A percentile compares a stretch with the other conserved stretches of the same genome.
Evolutionary conservation across 2,888 invertebrate genomes (phyloP).

Genomic region (Ectobius pallidus): DNA sequence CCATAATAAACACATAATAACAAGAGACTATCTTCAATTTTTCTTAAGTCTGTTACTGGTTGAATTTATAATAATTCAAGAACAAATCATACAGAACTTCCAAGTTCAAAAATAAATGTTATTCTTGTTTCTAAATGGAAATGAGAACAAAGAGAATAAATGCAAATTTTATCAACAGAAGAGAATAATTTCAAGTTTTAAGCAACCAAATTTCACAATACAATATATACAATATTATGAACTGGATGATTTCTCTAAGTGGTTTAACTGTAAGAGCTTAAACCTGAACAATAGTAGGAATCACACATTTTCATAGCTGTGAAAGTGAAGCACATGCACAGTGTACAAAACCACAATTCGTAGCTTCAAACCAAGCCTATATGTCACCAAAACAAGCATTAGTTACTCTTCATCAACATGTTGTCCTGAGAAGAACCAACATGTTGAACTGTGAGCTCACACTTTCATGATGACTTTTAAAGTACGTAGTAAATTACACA

Average conservation of each 20-base stretch:
- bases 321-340: conserved; percentile 4
- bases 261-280: too few relatives aligned
- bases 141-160: too few relatives aligned
- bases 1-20: not conserved
- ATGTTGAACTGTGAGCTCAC: not conserved
- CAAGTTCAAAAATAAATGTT: too few relatives aligned
- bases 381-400: not conserved
- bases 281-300: not conserved
- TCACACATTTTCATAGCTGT: not conserved
- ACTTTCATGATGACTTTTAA: conserved; percentile 17
- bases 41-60: not conserved
- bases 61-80: too few relatives aligned
- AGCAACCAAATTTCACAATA: too few relatives aligned
- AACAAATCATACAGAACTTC: too few relatives aligned
- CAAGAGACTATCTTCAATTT: not conserved
- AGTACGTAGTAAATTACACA: conserved; percentile 41
- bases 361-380: conserved; percentile 16
- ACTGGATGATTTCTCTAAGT: too few relatives aligned
- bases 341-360: conserved; percentile 22
- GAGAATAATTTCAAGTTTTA: too few relatives aligned
- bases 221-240: too few relatives aligned
- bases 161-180: too few relatives aligned
- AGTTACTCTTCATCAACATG: not conserved
- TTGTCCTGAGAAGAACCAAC: too few relatives aligned
- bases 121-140: too few relatives aligned